phyloP scores from a whole-genome alignment of 2,888 invertebrate genomes.

The Pyrgus malvae region DNA sequence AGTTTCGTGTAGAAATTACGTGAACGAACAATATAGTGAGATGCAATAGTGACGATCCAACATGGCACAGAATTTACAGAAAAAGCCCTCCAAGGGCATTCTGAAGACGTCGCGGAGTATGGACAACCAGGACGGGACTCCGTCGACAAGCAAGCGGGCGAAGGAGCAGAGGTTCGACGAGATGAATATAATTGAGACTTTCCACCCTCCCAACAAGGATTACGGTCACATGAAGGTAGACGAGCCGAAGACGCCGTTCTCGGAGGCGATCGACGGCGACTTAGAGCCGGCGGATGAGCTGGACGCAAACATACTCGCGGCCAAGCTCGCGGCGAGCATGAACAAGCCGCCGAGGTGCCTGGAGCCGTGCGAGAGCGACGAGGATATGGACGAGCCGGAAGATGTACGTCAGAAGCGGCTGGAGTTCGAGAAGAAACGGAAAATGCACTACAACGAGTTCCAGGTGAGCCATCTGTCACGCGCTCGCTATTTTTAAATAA shows the following conservation, averaged over 20 bases:
- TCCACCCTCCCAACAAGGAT: slow-evolving; percentile 98
- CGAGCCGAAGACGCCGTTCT: slow-evolving; percentile 97
- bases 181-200: slow-evolving; percentile 98
- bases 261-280: slow-evolving; percentile 83
- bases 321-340: slow-evolving; percentile 84
- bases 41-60: slow-evolving; percentile 48
- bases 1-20: slow-evolving; percentile 28
- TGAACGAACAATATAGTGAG: slow-evolving; percentile 30
- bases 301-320: slow-evolving; percentile 88
- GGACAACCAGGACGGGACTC: slow-evolving; percentile 84
- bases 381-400: slow-evolving; percentile 82
- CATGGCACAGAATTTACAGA: slow-evolving; percentile 91
- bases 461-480: slow-evolving; percentile 53
- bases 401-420: slow-evolving; percentile 85
- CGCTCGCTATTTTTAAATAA: slow-evolving; percentile 7
- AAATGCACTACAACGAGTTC: slow-evolving; percentile 98
- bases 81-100: slow-evolving; percentile 94
- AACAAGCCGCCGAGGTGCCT: slow-evolving; percentile 73
- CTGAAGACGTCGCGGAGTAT: slow-evolving; percentile 96
- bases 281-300: slow-evolving; percentile 82
- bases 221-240: slow-evolving; percentile 99
- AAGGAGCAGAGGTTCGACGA: slow-evolving; percentile 96
- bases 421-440: slow-evolving; percentile 95
- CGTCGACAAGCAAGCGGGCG: slow-evolving; percentile 69
- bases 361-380: slow-evolving; percentile 79